These are phyloP conservation scores for Sorex fumeus DNA, from an alignment of 2,113 vertebrate species.

Conservation along the genomic window DNA sequence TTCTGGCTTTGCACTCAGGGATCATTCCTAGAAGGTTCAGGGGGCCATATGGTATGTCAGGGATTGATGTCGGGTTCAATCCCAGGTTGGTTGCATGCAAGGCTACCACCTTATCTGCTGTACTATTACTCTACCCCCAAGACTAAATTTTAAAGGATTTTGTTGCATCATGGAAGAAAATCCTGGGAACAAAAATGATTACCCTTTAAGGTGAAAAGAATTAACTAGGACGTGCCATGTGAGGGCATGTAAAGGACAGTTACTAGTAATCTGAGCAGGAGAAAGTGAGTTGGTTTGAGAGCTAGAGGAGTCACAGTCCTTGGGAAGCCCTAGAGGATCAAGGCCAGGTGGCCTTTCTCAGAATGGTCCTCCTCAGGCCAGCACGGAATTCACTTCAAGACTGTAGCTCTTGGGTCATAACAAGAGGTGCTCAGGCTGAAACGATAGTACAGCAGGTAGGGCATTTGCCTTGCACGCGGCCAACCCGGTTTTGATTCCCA, in stretches of 20 bases:
- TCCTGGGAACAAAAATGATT: neutral
- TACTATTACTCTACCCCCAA: neutral
- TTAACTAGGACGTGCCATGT: neutral
- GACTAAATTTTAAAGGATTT: constrained; percentile 38
- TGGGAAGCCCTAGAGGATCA: neutral
- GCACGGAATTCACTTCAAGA: neutral
- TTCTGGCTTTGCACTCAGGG: no score
- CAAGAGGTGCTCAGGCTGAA: no score
- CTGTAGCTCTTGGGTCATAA: neutral
- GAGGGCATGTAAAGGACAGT: neutral
- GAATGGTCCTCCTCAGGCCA: neutral
- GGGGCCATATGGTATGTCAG: no score
- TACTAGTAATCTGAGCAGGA: neutral
- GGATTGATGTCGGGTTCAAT: no score
- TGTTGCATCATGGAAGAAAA: neutral
- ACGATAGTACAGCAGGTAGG: no score
- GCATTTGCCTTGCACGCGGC: no score
- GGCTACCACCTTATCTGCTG: no score
- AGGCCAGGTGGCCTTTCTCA: neutral
- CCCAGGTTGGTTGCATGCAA: no score
- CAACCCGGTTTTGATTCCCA: no score
- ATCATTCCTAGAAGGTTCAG: no score
- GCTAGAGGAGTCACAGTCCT: neutral
- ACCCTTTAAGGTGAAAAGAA: neutral
- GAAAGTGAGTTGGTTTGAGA: neutral